These are phyloP conservation scores for Halcyon senegalensis DNA, from an alignment of 2,113 vertebrate genomes.

Conservation along the genomic window DNA sequence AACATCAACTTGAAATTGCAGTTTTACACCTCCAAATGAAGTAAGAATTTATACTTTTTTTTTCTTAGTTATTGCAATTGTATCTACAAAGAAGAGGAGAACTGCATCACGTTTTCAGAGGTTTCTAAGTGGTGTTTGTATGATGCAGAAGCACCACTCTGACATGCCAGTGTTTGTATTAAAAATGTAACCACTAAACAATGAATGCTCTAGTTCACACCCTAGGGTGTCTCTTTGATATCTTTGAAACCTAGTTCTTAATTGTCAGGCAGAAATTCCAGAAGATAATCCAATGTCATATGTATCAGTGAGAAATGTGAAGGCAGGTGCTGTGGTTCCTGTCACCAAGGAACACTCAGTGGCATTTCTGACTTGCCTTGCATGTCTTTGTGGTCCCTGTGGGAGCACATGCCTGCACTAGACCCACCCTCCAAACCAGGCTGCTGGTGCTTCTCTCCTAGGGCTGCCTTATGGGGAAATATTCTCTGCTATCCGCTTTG, in stretches of 20 bases:
- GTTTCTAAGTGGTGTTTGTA: neutral
- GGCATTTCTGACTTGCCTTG: neutral
- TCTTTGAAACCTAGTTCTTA: neutral
- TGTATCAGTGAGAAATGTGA: neutral
- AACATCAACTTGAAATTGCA: neutral
- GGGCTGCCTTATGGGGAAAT: neutral
- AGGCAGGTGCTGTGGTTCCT: neutral
- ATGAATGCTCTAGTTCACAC: neutral
- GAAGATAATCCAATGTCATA: neutral
- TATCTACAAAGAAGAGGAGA: neutral
- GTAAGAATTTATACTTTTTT: neutral
- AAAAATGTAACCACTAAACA: neutral
- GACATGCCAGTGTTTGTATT: neutral
- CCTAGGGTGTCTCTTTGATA: neutral
- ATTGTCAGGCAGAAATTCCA: neutral
- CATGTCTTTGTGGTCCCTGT: fast-evolving
- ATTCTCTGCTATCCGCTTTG: neutral
- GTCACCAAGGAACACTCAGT: neutral
- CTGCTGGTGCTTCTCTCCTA: neutral
- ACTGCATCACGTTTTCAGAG: neutral
- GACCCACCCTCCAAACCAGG: neutral
- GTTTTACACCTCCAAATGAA: neutral
- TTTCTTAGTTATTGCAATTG: neutral
- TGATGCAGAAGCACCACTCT: neutral
- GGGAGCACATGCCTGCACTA: neutral